Evolutionary conservation across 2,113 vertebrate species (phyloP).

Genomic region (Corythaixoides concolor): DNA sequence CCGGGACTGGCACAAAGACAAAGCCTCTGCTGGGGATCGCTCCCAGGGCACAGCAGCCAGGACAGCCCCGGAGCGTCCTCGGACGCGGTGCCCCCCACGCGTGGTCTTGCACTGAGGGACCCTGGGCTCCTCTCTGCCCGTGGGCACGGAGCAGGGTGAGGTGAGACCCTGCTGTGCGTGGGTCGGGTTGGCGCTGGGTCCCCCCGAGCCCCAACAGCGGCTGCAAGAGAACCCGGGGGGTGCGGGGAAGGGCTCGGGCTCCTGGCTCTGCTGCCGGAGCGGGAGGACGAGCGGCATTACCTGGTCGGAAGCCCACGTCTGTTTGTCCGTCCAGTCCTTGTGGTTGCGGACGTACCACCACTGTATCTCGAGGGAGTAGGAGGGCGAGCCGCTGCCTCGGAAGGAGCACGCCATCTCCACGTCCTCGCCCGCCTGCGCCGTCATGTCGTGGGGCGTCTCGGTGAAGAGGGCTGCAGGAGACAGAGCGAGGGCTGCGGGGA

Average conservation of each 20-base stretch:
- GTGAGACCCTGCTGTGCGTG: neutral
- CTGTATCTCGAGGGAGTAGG: constrained; percentile 96
- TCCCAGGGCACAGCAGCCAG: neutral
- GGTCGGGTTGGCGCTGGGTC: rapidly evolving
- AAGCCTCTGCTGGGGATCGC: neutral
- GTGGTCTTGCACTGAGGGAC: neutral
- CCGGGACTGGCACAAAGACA: neutral
- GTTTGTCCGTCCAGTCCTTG: constrained; percentile 82
- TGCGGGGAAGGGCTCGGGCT: neutral
- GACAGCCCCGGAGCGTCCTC: neutral
- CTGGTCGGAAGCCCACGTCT: constrained; percentile 81
- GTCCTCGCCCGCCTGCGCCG: constrained; percentile 84
- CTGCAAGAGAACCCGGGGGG: neutral
- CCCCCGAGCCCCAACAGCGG: neutral
- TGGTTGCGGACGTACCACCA: constrained; percentile 94
- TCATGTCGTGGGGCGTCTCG: constrained; percentile 90
- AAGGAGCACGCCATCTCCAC: constrained; percentile 99
- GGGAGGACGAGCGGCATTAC: constrained; percentile 52
- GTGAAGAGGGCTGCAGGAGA: constrained; percentile 87
- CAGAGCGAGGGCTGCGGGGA: neutral
- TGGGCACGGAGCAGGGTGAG: neutral
- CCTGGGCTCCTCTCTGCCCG: neutral
- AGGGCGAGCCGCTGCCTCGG: constrained; percentile 87
- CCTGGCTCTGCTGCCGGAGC: rapidly evolving
- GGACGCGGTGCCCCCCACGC: rapidly evolving